Conservation (phyloP, 2,113 vertebrate genomes). For the Campylomormyrus numenius region DNA sequence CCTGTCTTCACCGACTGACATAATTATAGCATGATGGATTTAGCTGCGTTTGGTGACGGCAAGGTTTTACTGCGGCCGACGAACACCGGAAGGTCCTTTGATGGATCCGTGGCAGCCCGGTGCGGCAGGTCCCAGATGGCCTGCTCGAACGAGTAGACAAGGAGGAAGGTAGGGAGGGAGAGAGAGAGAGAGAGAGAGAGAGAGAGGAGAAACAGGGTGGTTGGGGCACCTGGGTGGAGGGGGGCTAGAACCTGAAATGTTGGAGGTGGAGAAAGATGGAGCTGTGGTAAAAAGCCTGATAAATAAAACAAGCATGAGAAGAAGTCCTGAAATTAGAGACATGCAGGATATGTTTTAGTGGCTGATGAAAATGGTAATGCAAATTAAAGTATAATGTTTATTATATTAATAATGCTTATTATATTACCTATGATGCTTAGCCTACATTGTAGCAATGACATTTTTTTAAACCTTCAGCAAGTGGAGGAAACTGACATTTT, state of each 20-base stretch:
- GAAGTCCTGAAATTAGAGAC: not conserved
- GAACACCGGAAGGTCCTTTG: not conserved
- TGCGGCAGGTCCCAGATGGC: slow-evolving; percentile 5
- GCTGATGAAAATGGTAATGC: not conserved
- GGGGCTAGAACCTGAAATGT: not conserved
- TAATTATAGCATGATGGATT: not conserved
- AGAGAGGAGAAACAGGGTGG: not conserved
- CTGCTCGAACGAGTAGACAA: not conserved
- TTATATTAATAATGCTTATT: not conserved
- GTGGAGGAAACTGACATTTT: not conserved
- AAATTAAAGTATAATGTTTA: not conserved
- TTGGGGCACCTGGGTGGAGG: not conserved
- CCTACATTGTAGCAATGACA: not conserved
- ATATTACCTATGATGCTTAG: not conserved
- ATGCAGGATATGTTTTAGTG: not conserved
- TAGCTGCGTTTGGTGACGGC: not conserved
- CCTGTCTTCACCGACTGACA: not conserved
- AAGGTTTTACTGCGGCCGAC: not conserved
- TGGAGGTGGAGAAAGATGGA: not conserved
- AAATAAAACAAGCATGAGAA: not conserved
- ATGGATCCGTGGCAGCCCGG: not conserved
- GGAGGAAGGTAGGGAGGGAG: slow-evolving; percentile 1
- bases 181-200: not conserved
- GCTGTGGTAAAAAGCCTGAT: not conserved
- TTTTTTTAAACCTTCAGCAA: not conserved